Evolutionary conservation across 2,888 invertebrate species (phyloP), one percentile per base, ranked within the genome.

Genomic region (Atherix ibis): DNA sequence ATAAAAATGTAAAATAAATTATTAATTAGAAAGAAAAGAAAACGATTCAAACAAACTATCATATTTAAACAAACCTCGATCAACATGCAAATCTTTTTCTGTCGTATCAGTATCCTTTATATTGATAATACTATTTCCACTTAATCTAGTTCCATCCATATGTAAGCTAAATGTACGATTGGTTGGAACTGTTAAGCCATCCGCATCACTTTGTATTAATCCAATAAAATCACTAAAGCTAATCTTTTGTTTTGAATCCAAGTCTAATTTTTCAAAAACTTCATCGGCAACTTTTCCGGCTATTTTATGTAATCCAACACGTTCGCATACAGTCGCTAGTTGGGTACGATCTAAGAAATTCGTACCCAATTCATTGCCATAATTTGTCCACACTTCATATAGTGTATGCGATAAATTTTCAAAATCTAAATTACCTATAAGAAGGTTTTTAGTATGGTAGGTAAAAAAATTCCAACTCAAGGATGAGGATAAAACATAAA

Each of bases 161-260:
- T n/a, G n/a, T n/a, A n/a, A n/a, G n/a, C n/a, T n/a, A n/a, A n/a
- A 25, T 28, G 12, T 16, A 31, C 22, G 36, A 28, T 32, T 29
- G n/a, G 9, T 28, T 9, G 33, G 13, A 9, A 13, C 25, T 30
- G 29, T 24, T 53, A 44, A 22, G 57, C 44, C 16, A 41, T 44
- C 42, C 32, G 43, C 39, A 42, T 67, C 66, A 48, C 67, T 65
- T 47, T 70, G 68, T 48, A 76, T 67, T 26, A 74, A 62, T 37
- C 67, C 64, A 18, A 75, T 53, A 46, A 79, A 71, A 49, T 77
- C 75, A 40, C 71, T 66, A 48, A 77, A 72, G 44, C 68, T 71
- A 37, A 78, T 73, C 43, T 64, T 63, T 15, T 73, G 71, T 50
- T 76, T 36, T 36, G 65, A 64, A 48, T 75, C 71, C 31, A 67